Base-by-base conservation (phyloP, 2,888 invertebrate species). In the Tanytarsus gracilentus region DNA sequence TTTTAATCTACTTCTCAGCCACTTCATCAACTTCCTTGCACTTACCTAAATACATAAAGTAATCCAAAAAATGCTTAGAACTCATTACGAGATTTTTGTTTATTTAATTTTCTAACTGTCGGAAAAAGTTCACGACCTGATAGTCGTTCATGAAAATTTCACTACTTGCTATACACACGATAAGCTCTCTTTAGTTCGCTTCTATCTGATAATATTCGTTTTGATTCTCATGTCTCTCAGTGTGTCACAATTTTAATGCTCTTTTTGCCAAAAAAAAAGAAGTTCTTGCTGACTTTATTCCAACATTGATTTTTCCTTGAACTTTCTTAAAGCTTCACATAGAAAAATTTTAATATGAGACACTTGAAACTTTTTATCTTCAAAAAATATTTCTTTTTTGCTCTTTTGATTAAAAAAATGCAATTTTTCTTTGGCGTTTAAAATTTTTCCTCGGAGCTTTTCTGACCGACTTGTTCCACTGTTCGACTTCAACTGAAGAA, bases 401-500 rank as follows among this genome's bases (percentile, higher is more conserved):
- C 25, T 49, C 11, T 7, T 25, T 7, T 18, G 6, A 3, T 9
- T 51, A 27, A 23, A 30, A 52, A 48, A 58, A 30, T 29, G 30
- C 25, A 29, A 30, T 26, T 30, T 58, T 29, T 58, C 58, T 29
- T 48, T 58, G 44, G 25, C 27, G n/a, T 48, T 48, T 58, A 16
- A 16, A 29, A n/a, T 27, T 56, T 56, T 26, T 56, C 40, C 29
- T 29, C 30, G 23, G 27, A 26, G 14, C 18, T 40, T 30, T 48
- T 26, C n/a, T 48, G 44, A 58, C 58, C 58, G 58, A 58, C 58
- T 58, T 58, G 58, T 58, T 58, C 29, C 58, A 44, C 58, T 48
- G 44, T 21, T 58, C 58, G 58, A 58, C 58, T 58, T 58, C 58
- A 27, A 58, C 58, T 58, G 58, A 52, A 52, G 52, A 58, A 58